Base-by-base conservation (phyloP, 2,888 invertebrate species). In the Brassicogethes aeneus region DNA sequence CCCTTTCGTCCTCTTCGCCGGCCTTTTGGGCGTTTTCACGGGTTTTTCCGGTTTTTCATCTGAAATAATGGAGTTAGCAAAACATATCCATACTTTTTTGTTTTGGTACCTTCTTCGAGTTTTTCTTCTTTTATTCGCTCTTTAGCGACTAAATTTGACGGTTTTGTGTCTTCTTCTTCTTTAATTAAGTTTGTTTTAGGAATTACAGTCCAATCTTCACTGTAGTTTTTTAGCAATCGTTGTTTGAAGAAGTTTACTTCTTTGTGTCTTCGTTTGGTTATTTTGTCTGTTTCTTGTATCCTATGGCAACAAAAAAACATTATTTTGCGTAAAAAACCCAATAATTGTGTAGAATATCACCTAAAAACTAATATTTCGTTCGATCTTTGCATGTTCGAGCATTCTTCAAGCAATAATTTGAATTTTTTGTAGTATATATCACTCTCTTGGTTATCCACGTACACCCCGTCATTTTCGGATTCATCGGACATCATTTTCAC, bases 301-400 rank as follows among this genome's bases (percentile, higher is more conserved):
- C 85, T 72, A 52, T 66, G 10, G 10, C 23, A 23, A 17, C 16
- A 33, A 33, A 69, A 45, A 33, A 2, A 16, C 3, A 30, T 14
- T 15, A 38, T 34, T n/a, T n/a, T n/a, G n/a, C 12, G 40, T 3
- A 15, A 12, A 3, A 14, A 23, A 8, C 7, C 16, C 35, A 47
- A 30, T 36, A 31, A 15, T 43, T 34, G 47, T 36, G 47, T 13
- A 54, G 60, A 61, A 55, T 63, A 65, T 56, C 61, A 77, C 77
- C 77, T 75, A 68, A 75, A 75, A 42, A 84, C 79, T 50, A 85
- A 70, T 65, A 82, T 75, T 63, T 85, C 83, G 65, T 85, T 85
- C 60, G 83, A 80, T 75, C 83, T 82, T 61, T 85, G 84, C 51
- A 85, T 70, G 52, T 79, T 76, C 68, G 82, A 80, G 66, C 85